Percentiles rank a stretch among this genome's conserved stretches.
Evolutionary conservation across 1,140 invertebrate genomes (phyloP).

Genomic region (Drosophila pachea): DNA sequence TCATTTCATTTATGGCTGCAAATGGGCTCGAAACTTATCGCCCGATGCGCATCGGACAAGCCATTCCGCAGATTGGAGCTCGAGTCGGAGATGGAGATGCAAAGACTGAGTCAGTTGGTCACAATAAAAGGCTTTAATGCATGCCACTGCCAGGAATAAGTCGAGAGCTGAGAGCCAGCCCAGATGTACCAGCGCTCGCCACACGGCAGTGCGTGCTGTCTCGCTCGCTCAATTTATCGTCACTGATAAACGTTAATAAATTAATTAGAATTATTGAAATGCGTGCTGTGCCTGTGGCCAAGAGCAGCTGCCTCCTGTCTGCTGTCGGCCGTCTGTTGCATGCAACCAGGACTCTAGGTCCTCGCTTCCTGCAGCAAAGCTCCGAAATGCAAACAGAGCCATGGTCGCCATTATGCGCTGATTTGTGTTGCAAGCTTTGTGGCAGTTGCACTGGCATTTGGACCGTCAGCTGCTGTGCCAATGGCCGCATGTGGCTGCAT

Average conservation of each 20-base stretch:
- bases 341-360: slow-evolving; percentile 20
- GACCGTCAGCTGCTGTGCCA: slow-evolving; percentile 21
- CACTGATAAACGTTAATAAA: slow-evolving; percentile 78
- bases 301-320: not conserved
- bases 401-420: slow-evolving; percentile 71
- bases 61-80: slow-evolving; percentile 18
- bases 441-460: slow-evolving; percentile 37
- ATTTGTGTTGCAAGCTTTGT: slow-evolving; percentile 72
- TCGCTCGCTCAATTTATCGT: slow-evolving; percentile 64
- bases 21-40: slow-evolving; percentile 64
- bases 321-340: not conserved
- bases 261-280: slow-evolving; percentile 79
- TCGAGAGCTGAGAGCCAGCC: slow-evolving; percentile 4
- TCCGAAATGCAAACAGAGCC: slow-evolving; percentile 60
- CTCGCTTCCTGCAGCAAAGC: slow-evolving; percentile 28
- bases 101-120: slow-evolving; percentile 18
- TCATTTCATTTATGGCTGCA: slow-evolving; percentile 71
- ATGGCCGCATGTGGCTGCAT: slow-evolving; percentile 15
- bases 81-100: slow-evolving; percentile 3
- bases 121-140: slow-evolving; percentile 27
- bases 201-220: slow-evolving; percentile 19
- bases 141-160: not conserved
- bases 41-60: slow-evolving; percentile 53
- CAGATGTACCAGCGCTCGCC: slow-evolving; percentile 26
- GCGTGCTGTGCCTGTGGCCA: slow-evolving; percentile 40